These are phyloP conservation scores for Pantherophis alleghaniensis DNA, from an alignment of 2,797 vertebrate species.

Conservation along the genomic window DNA sequence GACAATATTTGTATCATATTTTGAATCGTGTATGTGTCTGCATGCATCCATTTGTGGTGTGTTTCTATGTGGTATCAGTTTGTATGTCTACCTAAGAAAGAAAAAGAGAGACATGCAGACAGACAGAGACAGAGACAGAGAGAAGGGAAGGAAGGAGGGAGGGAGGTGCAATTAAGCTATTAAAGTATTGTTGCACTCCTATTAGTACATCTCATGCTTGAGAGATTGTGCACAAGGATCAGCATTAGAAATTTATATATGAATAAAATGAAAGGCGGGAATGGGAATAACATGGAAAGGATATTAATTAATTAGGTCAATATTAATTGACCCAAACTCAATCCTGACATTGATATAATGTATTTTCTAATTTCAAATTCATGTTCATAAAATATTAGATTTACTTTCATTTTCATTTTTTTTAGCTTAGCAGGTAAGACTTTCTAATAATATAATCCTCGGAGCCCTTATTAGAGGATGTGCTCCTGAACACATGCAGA, in stretches of 20 bases:
- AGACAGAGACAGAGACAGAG: too few species aligned
- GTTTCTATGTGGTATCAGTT: neutral
- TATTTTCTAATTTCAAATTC: neutral
- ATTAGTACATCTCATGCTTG: neutral
- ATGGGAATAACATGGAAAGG: neutral
- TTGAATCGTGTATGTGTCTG: neutral
- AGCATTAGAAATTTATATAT: neutral
- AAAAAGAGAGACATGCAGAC: too few species aligned
- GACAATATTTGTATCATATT: neutral
- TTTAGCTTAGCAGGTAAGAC: neutral
- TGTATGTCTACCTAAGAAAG: neutral
- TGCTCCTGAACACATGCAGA: neutral
- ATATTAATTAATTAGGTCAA: neutral
- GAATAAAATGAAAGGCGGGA: neutral
- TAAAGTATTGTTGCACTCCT: neutral
- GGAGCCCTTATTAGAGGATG: neutral
- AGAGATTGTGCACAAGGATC: neutral
- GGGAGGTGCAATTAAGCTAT: neutral
- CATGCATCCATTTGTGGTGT: neutral
- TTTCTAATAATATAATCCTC: neutral
- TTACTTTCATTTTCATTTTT: neutral
- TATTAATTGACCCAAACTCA: neutral
- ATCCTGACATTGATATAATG: neutral
- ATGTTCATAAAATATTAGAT: neutral
- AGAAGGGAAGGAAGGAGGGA: neutral